phyloP scores from a whole-genome alignment of 1,140 invertebrate species.

The Helicoverpa zea region DNA sequence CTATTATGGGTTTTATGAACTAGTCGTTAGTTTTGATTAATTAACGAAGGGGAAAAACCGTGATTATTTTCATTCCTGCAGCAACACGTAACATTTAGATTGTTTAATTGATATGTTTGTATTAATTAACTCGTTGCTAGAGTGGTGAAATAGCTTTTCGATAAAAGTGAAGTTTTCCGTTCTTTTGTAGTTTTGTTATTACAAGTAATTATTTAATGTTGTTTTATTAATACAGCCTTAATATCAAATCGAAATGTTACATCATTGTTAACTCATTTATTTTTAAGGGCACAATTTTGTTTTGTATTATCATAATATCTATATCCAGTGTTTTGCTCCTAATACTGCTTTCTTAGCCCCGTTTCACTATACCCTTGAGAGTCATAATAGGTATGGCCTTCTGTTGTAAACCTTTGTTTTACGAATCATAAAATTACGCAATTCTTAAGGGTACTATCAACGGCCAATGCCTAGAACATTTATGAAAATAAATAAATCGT shows the following conservation, averaged over 20 bases:
- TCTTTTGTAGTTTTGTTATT: too few relatives aligned
- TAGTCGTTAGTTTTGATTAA: conserved; percentile 21
- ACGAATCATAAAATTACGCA: conserved; percentile 36
- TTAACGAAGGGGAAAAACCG: conserved; percentile 9
- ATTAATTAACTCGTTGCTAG: conserved; percentile 18
- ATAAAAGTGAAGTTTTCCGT: too few relatives aligned
- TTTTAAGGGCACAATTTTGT: not conserved
- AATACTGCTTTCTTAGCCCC: conserved; percentile 6
- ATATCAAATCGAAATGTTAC: too few relatives aligned
- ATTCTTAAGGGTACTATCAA: conserved; percentile 25
- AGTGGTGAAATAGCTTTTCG: too few relatives aligned
- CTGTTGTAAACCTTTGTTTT: conserved; percentile 25
- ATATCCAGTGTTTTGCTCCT: not conserved
- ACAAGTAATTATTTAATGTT: too few relatives aligned
- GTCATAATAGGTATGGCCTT: conserved; percentile 10
- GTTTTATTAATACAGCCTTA: too few relatives aligned
- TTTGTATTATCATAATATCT: not conserved
- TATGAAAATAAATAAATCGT: conserved; percentile 43
- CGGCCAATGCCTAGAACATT: conserved; percentile 3
- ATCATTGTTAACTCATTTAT: not conserved
- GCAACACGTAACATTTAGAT: conserved; percentile 4
- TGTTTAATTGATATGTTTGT: conserved; percentile 11
- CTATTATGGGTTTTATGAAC: not conserved
- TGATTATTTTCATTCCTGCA: not conserved
- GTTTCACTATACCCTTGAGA: conserved; percentile 17